Percentiles rank a stretch among this genome's conserved stretches.
Conservation (phyloP, 2,888 invertebrate species). For the Lucinisca nassula region DNA sequence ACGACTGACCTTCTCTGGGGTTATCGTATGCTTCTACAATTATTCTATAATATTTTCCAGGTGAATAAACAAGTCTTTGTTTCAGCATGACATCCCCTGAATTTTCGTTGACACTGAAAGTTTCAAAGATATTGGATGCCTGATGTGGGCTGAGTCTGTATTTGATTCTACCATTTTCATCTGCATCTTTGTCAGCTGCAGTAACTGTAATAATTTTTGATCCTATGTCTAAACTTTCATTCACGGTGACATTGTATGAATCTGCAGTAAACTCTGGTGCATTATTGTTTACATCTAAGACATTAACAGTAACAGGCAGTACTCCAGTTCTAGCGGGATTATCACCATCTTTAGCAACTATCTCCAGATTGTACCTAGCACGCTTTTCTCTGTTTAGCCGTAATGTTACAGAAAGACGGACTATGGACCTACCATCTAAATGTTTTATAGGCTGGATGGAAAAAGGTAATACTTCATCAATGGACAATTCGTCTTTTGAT, state of each 20-base stretch:
- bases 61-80: conserved; percentile 73
- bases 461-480: conserved; percentile 65
- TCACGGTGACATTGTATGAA: conserved; percentile 69
- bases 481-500: conserved; percentile 29
- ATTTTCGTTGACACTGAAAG: conserved; percentile 72
- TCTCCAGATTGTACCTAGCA: conserved; percentile 72
- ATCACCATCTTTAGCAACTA: conserved; percentile 79
- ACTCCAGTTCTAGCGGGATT: conserved; percentile 66
- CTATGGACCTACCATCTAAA: conserved; percentile 75
- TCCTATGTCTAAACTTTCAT: conserved; percentile 63
- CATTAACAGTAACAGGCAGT: conserved; percentile 63
- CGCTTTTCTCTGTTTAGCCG: conserved; percentile 75
- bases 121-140: conserved; percentile 72
- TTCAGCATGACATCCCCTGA: conserved; percentile 78
- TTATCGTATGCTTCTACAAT: conserved; percentile 82
- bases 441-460: conserved; percentile 69
- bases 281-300: conserved; percentile 78
- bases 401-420: conserved; percentile 71
- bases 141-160: conserved; percentile 87
- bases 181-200: conserved; percentile 95
- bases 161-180: conserved; percentile 91
- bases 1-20: conserved; percentile 73
- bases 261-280: conserved; percentile 70
- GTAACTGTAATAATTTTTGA: conserved; percentile 89
- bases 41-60: conserved; percentile 71